Conservation (phyloP, 2,888 invertebrate species). For the Brachynemurus nebulosus region DNA sequence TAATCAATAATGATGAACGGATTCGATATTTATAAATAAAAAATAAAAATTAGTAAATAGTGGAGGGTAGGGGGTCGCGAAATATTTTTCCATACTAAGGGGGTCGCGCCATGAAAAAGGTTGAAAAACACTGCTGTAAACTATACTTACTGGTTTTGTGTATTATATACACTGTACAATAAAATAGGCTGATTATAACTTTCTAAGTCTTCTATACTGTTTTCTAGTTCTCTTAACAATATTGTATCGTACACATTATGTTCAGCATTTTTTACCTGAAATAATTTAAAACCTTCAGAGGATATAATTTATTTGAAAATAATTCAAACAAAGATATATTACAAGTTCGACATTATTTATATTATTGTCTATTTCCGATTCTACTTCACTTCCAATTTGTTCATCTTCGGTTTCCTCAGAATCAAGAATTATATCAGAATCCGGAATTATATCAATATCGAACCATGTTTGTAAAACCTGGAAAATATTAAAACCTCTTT, state of each 20-base stretch:
- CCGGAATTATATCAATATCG: slow-evolving; percentile 23
- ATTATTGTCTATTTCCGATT: neutral
- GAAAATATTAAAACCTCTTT: too few species aligned
- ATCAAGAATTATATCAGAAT: too few species aligned
- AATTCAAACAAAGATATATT: too few species aligned
- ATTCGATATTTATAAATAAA: too few species aligned
- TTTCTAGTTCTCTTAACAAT: slow-evolving; percentile 2
- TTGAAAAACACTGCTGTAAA: too few species aligned
- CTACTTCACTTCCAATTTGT: neutral
- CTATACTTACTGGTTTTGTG: slow-evolving; percentile 7
- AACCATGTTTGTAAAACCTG: slow-evolving; percentile 32
- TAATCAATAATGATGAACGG: too few species aligned
- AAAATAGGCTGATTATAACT: neutral
- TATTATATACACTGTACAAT: slow-evolving; percentile 4
- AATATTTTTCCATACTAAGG: too few species aligned
- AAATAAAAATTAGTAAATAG: too few species aligned
- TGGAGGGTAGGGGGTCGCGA: too few species aligned
- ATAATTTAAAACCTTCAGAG: neutral
- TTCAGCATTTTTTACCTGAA: neutral
- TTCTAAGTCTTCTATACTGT: slow-evolving; percentile 5
- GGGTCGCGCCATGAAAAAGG: too few species aligned
- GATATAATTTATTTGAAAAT: too few species aligned
- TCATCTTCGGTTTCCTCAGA: neutral
- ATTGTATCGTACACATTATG: neutral
- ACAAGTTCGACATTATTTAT: neutral